Base-by-base conservation (phyloP, 2,113 vertebrate species). In the Amphiprion percula region DNA sequence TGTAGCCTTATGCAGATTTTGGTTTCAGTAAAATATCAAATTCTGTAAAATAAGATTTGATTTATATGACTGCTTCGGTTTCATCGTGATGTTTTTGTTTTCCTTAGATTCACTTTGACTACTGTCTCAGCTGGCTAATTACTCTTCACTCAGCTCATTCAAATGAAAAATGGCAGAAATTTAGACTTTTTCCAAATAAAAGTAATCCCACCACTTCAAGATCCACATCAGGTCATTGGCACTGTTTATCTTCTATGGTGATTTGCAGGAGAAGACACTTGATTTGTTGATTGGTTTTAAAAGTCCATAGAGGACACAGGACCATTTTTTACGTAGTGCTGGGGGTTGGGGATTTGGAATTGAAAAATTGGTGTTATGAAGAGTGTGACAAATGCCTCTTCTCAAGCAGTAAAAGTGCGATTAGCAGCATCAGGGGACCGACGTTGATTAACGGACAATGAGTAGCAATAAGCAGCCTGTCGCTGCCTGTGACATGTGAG, bases 201-300 rank as follows among this genome's bases (percentile, higher is more conserved):
- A 47, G n/a, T 74, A 84, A 78, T 86, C 78, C 71, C 46, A 23
- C 49, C 66, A 68, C 77, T 84, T 82, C 4, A 82, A 77, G 64
- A 52, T 44, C 62, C 58, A 17, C 30, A 1, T 67, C n/a, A 8
- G 67, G 21, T 76, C 53, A 71, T 75, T 68, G 76, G 55, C 55
- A 5, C 10, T 80, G 81, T 88, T 87, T 79, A 84, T 70, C 65
- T 60, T 61, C 28, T 19, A 2, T 24, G 19, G 39, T 79, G 68
- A 52, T 64, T 71, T 74, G 58, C 49, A 44, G 69, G 49, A 65
- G 53, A 60, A 21, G 54, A 65, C 28, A 19, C 33, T 12, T 79
- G 71, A 89, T 82, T 62, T 59, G 74, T 39, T 23, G 23, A 37
- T 17, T 17, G 28, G 15, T 19, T 64, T 55, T 21, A 37, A 14